Evolutionary conservation across 2,888 invertebrate species (phyloP), one percentile per base, ranked within the genome.

Genomic region (Andrena camellia): DNA sequence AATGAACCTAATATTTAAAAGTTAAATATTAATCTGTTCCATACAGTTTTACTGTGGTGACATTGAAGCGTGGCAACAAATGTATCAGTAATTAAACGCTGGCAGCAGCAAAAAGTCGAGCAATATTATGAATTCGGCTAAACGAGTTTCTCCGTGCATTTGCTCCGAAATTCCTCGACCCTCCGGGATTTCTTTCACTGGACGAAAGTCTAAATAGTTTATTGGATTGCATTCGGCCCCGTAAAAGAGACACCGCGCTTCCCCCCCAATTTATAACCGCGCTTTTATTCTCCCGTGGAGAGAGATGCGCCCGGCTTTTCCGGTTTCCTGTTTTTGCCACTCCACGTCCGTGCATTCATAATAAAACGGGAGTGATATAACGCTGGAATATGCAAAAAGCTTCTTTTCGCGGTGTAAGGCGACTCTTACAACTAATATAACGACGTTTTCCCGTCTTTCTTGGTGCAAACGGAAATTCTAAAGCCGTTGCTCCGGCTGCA

Each of bases 341-440:
- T 85, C 77, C 81, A 64, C 76, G 81, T 68, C 78, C 71, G 81
- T 76, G 86, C 85, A 89, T 90, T 87, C 83, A 84, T 90, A 89
- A 85, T 89, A 85, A 85, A 83, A 76, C 76, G 74, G 78, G 81
- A 84, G 80, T 89, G 86, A 89, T 89, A 90, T 88, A 90, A 88
- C 78, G 84, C 79, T 70, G 78, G 83, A 90, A 90, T 89, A 91
- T 90, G 88, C 89, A 89, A 90, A 54, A 89, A 87, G 86, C 83
- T 85, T 86, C 86, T 89, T 87, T 88, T 78, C 85, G 76, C 76
- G 17, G 80, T 62, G 78, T 86, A 86, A 83, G 83, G 78, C 78
- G 86, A 74, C 85, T 85, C 82, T 86, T 86, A 84, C 81, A 89
- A 90, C 88, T 90, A 88, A 88, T 87, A 86, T 76, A 87, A 87